Percentiles rank a stretch among this genome's conserved stretches.
Conservation (phyloP, 2,113 vertebrate genomes). For the Nasalis larvatus region DNA sequence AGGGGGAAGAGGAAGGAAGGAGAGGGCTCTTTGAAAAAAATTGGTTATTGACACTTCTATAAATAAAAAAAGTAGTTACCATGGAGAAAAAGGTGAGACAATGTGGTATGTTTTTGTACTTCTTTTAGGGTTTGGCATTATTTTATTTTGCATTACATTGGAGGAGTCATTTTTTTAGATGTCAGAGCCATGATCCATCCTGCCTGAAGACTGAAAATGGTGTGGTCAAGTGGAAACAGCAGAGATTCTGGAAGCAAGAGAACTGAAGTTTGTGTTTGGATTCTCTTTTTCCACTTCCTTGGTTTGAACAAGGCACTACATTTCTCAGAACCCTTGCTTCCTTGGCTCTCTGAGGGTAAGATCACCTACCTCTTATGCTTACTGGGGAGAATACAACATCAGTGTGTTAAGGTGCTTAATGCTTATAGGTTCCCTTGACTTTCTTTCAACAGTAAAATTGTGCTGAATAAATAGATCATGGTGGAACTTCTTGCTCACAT, state of each 20-base stretch:
- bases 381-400: not conserved
- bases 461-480: not conserved
- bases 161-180: not conserved
- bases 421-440: not conserved
- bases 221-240: not conserved
- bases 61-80: not conserved
- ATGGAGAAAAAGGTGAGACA: not conserved
- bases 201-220: not conserved
- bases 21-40: not conserved
- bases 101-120: too few relatives aligned
- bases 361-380: not conserved
- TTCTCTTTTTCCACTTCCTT: not conserved
- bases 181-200: not conserved
- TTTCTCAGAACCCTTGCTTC: not conserved
- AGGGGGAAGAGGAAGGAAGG: not conserved
- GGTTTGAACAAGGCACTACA: not conserved
- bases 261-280: not conserved
- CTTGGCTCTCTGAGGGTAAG: not conserved
- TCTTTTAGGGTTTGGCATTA: not conserved
- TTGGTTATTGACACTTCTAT: not conserved
- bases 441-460: not conserved
- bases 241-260: not conserved
- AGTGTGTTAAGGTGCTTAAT: not conserved
- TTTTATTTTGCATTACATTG: not conserved
- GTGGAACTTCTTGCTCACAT: not conserved